Conservation (phyloP, 2,797 vertebrate genomes). For the Luscinia megarhynchos region DNA sequence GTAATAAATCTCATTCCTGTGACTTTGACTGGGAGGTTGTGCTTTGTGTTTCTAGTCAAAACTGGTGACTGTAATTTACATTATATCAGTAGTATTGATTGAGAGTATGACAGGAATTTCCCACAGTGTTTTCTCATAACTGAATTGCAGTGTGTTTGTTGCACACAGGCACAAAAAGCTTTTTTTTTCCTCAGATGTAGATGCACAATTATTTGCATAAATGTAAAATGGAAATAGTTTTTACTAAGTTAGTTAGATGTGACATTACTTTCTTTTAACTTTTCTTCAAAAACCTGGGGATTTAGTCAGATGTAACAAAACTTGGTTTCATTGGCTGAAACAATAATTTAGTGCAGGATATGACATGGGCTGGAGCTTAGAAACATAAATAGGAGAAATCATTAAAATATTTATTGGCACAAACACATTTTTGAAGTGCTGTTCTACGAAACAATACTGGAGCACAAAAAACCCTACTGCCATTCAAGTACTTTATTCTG, state of each 20-base stretch:
- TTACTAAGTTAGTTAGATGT: not conserved
- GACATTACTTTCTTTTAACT: not conserved
- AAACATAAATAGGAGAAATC: not conserved
- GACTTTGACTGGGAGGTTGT: not conserved
- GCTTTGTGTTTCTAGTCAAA: not conserved
- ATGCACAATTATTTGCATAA: not conserved
- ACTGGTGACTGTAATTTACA: not conserved
- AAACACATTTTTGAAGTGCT: not conserved
- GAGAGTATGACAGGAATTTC: not conserved
- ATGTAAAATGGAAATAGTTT: not conserved
- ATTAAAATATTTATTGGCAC: not conserved
- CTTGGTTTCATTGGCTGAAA: not conserved
- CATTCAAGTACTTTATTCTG: not conserved
- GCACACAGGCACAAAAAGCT: not conserved
- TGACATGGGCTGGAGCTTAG: not conserved
- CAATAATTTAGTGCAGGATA: rapidly evolving
- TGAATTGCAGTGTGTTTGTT: not conserved
- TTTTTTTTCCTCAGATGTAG: not conserved
- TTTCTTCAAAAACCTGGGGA: not conserved
- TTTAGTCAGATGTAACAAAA: not conserved
- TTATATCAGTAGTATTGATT: not conserved
- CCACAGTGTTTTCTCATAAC: not conserved
- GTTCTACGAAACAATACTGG: not conserved
- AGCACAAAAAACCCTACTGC: not conserved
- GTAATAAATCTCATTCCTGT: not conserved